These are phyloP conservation scores for Amia ocellicauda DNA, from an alignment of 2,113 vertebrate genomes.

Conservation along the genomic window DNA sequence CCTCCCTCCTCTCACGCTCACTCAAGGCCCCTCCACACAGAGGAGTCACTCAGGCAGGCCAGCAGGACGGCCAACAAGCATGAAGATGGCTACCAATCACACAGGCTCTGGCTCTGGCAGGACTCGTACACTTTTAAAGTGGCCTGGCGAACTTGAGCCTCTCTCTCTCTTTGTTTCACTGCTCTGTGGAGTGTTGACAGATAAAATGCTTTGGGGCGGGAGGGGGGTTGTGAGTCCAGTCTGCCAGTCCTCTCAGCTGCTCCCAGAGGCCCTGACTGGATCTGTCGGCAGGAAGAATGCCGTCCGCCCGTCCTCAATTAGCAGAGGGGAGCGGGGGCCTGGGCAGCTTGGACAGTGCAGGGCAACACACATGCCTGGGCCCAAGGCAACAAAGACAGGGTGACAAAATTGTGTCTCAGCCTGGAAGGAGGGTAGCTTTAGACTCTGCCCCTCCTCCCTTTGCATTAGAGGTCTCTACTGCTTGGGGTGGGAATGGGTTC, in stretches of 20 bases:
- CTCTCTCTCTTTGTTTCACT: neutral
- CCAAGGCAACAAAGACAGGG: too few relatives aligned
- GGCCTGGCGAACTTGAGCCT: neutral
- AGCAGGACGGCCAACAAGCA: neutral
- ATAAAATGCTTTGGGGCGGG: neutral
- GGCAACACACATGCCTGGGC: too few relatives aligned
- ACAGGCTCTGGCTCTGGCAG: neutral
- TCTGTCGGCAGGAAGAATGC: constrained; percentile 7
- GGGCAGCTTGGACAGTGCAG: neutral
- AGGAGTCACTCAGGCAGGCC: neutral
- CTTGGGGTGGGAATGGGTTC: too few relatives aligned
- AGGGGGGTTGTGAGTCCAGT: neutral
- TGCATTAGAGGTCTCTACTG: too few relatives aligned
- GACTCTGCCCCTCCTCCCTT: too few relatives aligned
- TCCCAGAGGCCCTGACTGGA: neutral
- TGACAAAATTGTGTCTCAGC: too few relatives aligned
- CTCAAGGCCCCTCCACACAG: neutral
- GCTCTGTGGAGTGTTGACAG: constrained; percentile 17
- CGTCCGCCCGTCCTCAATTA: neutral
- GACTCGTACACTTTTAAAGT: constrained; percentile 18
- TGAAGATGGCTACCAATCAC: constrained; percentile 12
- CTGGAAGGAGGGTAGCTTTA: too few relatives aligned
- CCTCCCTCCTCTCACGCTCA: neutral
- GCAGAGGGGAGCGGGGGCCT: neutral
- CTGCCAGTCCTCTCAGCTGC: neutral